A percentile compares a stretch with the other conserved stretches of the same genome.
phyloP scores from a whole-genome alignment of 1,140 invertebrate species.

The Belonocnema kinseyi region DNA sequence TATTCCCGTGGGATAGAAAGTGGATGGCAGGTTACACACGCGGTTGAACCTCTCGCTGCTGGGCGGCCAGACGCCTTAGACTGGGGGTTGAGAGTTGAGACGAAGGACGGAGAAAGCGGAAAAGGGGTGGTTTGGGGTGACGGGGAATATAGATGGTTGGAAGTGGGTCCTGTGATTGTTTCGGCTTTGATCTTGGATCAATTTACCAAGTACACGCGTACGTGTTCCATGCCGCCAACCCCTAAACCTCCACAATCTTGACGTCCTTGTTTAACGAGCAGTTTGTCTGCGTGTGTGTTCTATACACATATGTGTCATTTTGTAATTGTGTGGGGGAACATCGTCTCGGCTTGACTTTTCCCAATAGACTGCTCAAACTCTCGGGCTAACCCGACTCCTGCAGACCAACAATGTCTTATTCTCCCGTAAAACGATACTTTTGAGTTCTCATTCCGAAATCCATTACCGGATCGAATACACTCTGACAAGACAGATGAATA shows the following conservation, averaged over 20 bases:
- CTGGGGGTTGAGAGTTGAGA: background rate
- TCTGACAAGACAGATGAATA: too few species aligned
- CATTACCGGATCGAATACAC: too few species aligned
- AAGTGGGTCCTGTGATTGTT: conserved; percentile 74
- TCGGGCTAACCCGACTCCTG: background rate
- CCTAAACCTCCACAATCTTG: background rate
- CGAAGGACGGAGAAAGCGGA: conserved; percentile 39
- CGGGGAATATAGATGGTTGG: conserved; percentile 35
- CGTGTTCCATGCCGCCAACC: conserved; percentile 35
- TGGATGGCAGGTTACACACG: conserved; percentile 68
- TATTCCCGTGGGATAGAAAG: conserved; percentile 48
- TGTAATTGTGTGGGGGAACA: too few species aligned
- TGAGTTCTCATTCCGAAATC: conserved; percentile 42
- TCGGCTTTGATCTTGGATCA: conserved; percentile 76
- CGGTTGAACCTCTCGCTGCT: conserved; percentile 57
- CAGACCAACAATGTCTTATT: too few species aligned
- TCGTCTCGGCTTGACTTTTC: too few species aligned
- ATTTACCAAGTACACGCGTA: conserved; percentile 73
- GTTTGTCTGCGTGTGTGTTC: conserved; percentile 37
- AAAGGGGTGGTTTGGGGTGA: conserved; percentile 33
- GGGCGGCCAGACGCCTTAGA: too few species aligned
- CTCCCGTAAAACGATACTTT: conserved; percentile 55
- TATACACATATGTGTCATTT: too few species aligned
- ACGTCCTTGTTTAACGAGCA: conserved; percentile 45
- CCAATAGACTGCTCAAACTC: conserved; percentile 42